Percentiles rank a stretch among this genome's conserved stretches.
These are phyloP conservation scores for Trogon melanurus DNA, from an alignment of 2,113 vertebrate species.

Conservation along the genomic window DNA sequence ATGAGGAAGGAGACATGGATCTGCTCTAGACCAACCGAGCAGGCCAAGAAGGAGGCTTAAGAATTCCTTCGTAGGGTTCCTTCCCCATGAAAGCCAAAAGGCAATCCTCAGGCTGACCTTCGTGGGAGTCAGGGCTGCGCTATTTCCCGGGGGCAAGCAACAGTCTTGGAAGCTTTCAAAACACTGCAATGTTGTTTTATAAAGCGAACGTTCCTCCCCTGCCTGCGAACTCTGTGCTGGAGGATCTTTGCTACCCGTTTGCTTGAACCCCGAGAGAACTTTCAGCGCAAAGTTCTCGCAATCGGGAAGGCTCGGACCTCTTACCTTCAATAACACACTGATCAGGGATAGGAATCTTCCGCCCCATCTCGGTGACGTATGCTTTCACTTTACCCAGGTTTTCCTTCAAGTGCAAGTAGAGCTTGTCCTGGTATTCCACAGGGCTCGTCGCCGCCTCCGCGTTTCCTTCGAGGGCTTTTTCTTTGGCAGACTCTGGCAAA, in stretches of 20 bases:
- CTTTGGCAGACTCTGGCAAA: conserved; percentile 17
- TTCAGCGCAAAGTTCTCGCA: not conserved
- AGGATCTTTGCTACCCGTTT: not conserved
- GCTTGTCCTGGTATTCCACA: conserved; percentile 76
- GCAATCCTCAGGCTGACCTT: not conserved
- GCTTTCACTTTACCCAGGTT: conserved; percentile 85
- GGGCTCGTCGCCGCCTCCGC: conserved; percentile 6
- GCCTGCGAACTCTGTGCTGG: not conserved
- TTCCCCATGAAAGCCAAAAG: not conserved
- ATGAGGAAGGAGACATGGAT: not conserved
- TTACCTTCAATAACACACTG: conserved; percentile 94
- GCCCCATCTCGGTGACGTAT: conserved; percentile 81
- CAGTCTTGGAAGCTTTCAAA: not conserved
- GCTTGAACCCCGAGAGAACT: not conserved
- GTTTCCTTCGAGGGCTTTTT: not conserved
- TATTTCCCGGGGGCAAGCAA: not conserved
- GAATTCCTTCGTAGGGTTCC: not conserved
- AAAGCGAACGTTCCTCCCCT: not conserved
- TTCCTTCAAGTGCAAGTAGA: conserved; percentile 87
- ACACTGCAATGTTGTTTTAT: fast-evolving
- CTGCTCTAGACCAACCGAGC: not conserved
- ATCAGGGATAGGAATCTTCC: conserved; percentile 87
- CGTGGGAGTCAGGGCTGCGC: fast-evolving
- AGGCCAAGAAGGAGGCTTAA: not conserved
- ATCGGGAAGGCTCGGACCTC: not conserved